A percentile compares a stretch with the other conserved stretches of the same genome.
phyloP scores from a whole-genome alignment of 1,140 invertebrate genomes.

The Brachionus asplanchnoidis region DNA sequence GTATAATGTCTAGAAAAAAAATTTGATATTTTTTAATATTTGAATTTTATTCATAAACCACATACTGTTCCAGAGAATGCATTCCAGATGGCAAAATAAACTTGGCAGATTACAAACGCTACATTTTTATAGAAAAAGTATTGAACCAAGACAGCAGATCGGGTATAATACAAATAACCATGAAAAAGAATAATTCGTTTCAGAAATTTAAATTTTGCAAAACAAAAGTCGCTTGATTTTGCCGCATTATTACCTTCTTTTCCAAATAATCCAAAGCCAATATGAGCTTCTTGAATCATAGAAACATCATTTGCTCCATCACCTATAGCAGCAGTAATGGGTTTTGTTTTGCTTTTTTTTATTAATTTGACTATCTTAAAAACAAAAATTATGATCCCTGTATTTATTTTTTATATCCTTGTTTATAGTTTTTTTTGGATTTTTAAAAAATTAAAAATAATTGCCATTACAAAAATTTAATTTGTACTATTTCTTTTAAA shows the following conservation, averaged over 20 bases:
- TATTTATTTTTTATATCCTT: not conserved
- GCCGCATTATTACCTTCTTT: slow-evolving; percentile 92
- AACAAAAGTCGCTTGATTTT: slow-evolving; percentile 93
- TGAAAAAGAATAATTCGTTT: slow-evolving; percentile 81
- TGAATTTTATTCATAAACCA: not conserved
- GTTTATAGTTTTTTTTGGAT: too few species aligned
- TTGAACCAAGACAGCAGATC: slow-evolving; percentile 81
- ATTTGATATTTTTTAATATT: not conserved
- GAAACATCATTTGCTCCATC: slow-evolving; percentile 77
- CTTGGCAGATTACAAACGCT: slow-evolving; percentile 97
- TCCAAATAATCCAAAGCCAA: slow-evolving; percentile 85
- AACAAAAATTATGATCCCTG: not conserved
- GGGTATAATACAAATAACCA: slow-evolving; percentile 84
- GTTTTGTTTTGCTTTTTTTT: slow-evolving; percentile 74
- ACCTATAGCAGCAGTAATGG: slow-evolving; percentile 69
- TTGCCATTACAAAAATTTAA: too few species aligned
- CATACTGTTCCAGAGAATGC: slow-evolving; percentile 88
- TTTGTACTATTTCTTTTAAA: too few species aligned
- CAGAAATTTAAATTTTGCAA: slow-evolving; percentile 83
- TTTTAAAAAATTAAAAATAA: too few species aligned
- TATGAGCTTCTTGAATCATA: slow-evolving; percentile 72
- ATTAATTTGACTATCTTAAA: slow-evolving; percentile 86
- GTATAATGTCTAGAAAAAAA: slow-evolving; percentile 58
- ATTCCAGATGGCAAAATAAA: slow-evolving; percentile 99
- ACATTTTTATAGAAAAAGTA: slow-evolving; percentile 99